A percentile compares a stretch with the other conserved stretches of the same genome.
These are phyloP conservation scores for Xenopus petersii DNA, from an alignment of 2,797 vertebrate genomes.

Conservation along the genomic window DNA sequence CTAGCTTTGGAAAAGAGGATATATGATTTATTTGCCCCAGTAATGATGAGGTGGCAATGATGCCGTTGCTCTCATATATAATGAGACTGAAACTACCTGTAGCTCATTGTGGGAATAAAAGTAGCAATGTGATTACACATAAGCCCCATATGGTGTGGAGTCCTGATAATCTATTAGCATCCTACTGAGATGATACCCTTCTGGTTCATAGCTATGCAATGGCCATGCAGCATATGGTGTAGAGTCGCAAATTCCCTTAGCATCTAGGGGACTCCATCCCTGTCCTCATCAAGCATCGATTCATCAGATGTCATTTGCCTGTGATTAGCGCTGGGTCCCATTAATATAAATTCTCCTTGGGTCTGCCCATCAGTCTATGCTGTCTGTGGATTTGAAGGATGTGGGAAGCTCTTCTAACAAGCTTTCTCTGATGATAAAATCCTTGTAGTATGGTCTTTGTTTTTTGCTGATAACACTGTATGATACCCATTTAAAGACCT, in stretches of 20 bases:
- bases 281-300: slow-evolving; percentile 48
- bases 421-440: slow-evolving; percentile 63
- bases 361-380: slow-evolving; percentile 53
- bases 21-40: not conserved
- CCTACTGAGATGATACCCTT: slow-evolving; percentile 7
- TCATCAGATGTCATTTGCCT: slow-evolving; percentile 65
- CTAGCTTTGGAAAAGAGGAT: not conserved
- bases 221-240: slow-evolving; percentile 50
- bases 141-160: slow-evolving; percentile 33
- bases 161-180: slow-evolving; percentile 13
- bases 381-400: slow-evolving; percentile 57
- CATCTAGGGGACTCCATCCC: slow-evolving; percentile 47
- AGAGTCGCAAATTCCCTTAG: slow-evolving; percentile 53
- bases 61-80: not conserved
- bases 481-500: slow-evolving; percentile 13
- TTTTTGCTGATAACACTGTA: slow-evolving; percentile 12
- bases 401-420: slow-evolving; percentile 64
- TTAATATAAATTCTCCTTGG: slow-evolving; percentile 53
- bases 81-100: slow-evolving; percentile 39
- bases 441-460: slow-evolving; percentile 13
- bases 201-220: slow-evolving; percentile 37
- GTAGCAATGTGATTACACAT: slow-evolving; percentile 18
- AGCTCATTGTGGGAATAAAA: slow-evolving; percentile 27
- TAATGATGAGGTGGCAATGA: not conserved
- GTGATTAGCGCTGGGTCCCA: slow-evolving; percentile 60